Percentiles rank a stretch among this genome's conserved stretches.
Conservation (phyloP, 1,140 invertebrate genomes). For the Achroia grisella region DNA sequence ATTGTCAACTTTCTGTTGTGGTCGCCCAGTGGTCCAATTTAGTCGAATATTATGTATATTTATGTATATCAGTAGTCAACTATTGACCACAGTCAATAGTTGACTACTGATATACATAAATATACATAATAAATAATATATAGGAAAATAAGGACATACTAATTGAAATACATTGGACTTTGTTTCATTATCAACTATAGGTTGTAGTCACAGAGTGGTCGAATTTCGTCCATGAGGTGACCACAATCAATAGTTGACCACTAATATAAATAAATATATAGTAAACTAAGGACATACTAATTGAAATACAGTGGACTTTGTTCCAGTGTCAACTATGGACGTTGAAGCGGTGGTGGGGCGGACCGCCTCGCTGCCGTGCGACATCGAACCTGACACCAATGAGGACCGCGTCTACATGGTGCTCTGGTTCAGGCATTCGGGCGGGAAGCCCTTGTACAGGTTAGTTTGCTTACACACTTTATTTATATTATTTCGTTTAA, state of each 20-base stretch:
- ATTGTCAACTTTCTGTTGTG: too few relatives aligned
- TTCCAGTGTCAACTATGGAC: slow-evolving; percentile 80
- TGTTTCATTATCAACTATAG: slow-evolving; percentile 79
- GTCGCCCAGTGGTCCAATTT: too few relatives aligned
- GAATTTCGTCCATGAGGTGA: too few relatives aligned
- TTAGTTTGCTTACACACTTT: slow-evolving; percentile 45
- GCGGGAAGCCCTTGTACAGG: slow-evolving; percentile 91
- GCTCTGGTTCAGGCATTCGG: slow-evolving; percentile 90
- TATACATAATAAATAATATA: too few relatives aligned
- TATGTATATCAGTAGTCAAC: too few relatives aligned
- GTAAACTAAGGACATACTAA: slow-evolving; percentile 35
- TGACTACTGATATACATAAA: too few relatives aligned
- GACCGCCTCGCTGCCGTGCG: slow-evolving; percentile 86
- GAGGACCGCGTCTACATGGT: slow-evolving; percentile 92
- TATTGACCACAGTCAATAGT: too few relatives aligned
- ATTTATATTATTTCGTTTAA: too few relatives aligned
- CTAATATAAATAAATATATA: too few relatives aligned
- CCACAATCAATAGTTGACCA: too few relatives aligned
- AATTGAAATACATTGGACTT: slow-evolving; percentile 43
- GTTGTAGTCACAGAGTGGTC: slow-evolving; percentile 87
- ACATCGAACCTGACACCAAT: slow-evolving; percentile 83
- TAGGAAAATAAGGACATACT: too few relatives aligned
- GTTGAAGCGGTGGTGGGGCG: slow-evolving; percentile 87
- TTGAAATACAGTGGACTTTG: slow-evolving; percentile 51
- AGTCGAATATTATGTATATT: too few relatives aligned